Conservation (phyloP, 2,888 invertebrate genomes). For the Caenorhabditis sp. region DNA sequence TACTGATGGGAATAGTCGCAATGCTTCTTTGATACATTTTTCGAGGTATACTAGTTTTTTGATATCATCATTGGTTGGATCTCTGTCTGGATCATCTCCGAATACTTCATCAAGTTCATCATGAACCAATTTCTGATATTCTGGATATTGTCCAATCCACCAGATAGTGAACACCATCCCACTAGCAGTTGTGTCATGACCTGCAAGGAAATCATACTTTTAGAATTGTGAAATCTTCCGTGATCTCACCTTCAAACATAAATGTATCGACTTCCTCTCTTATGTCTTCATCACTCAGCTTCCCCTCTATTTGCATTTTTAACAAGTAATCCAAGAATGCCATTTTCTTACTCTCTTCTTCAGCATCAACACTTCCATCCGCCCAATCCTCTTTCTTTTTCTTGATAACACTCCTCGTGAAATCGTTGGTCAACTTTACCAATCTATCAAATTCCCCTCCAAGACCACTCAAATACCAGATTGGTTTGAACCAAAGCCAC, state of each 20-base stretch:
- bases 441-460: slow-evolving; percentile 45
- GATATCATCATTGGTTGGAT: slow-evolving; percentile 70
- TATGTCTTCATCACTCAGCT: slow-evolving; percentile 72
- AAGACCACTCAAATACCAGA: slow-evolving; percentile 76
- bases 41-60: slow-evolving; percentile 65
- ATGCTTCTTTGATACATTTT: slow-evolving; percentile 66
- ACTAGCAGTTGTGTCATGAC: slow-evolving; percentile 73
- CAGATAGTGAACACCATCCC: slow-evolving; percentile 72
- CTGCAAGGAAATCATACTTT: no score
- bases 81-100: slow-evolving; percentile 30
- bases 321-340: slow-evolving; percentile 74
- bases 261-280: slow-evolving; percentile 72
- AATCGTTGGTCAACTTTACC: slow-evolving; percentile 46
- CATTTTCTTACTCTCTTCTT: background rate
- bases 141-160: slow-evolving; percentile 71
- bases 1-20: slow-evolving; percentile 51
- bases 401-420: slow-evolving; percentile 61
- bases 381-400: background rate
- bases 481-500: slow-evolving; percentile 69
- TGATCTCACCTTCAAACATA: slow-evolving; percentile 73
- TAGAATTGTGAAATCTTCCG: no score
- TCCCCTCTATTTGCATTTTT: slow-evolving; percentile 68
- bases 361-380: background rate
- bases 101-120: slow-evolving; percentile 52
- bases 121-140: slow-evolving; percentile 68